Base-by-base conservation (phyloP, 2,113 vertebrate genomes). In the Platichthys stellatus region DNA sequence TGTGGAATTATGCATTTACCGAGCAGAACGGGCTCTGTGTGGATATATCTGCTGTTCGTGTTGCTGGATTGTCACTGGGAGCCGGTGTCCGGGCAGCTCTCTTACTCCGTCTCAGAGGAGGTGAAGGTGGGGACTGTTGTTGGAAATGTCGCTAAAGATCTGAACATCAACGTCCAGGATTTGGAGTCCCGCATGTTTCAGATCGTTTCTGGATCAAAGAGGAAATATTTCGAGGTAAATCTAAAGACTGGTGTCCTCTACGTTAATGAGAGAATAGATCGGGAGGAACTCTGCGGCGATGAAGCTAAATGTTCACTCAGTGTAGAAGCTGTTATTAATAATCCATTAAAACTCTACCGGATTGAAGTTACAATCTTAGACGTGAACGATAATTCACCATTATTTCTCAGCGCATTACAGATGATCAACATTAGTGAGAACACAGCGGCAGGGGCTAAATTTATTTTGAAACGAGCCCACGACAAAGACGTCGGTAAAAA, bases 31-130 rank as follows among this genome's bases (percentile, higher is more conserved):
- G 40, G 40, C 40, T 43, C 40, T 3, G 12, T 43, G 40, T 43
- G 40, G 40, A 43, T 43, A 3, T 43, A 43, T 43, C 40, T 43
- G 40, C 40, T 43, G 10, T 13, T 43, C 40, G 40, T 43, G 12
- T 12, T 43, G 56, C n/a, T 89, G 73, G 80, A 83, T 73, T 85
- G 63, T 81, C 62, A 10, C 72, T 83, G 64, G 82, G 79, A 87
- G 64, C 23, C 80, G 54, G 72, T 63, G 64, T 63, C 20, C 9
- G 90, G 84, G n/a, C 91, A 93, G 76, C 86, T 91, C 56, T 84
- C 87, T 17, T 93, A 92, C 23, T 89, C 92, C 10, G 79, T 93
- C 35, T 84, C 86, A n/a, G 93, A 94, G 78, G 92, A 92, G 82
- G 84, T 88, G 28, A 91, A 89, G 24, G 69, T 47, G 21, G 92